phyloP scores from a whole-genome alignment of 2,797 vertebrate genomes.

The Rhyacichthys aspro region DNA sequence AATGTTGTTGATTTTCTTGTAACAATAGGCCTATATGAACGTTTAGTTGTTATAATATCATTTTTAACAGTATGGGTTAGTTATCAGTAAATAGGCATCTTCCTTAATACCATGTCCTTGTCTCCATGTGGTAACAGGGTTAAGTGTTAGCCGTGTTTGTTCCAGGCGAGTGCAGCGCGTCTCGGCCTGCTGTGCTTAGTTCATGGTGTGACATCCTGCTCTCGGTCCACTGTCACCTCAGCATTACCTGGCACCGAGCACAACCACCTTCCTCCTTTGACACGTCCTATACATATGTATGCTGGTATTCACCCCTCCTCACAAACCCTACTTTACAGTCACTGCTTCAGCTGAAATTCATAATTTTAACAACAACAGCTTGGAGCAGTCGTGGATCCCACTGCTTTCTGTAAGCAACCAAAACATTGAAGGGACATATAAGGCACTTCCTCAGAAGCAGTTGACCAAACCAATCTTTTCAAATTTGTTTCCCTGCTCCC shows the following conservation, averaged over 20 bases:
- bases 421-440: constrained; percentile 32
- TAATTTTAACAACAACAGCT: constrained; percentile 55
- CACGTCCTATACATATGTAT: constrained; percentile 16
- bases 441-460: constrained; percentile 39
- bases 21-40: too few relatives aligned
- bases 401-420: constrained; percentile 32
- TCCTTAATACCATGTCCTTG: constrained; percentile 28
- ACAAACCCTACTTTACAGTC: constrained; percentile 8
- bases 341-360: constrained; percentile 18
- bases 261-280: constrained; percentile 9
- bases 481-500: constrained; percentile 54
- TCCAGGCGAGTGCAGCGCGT: constrained; percentile 57
- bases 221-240: constrained; percentile 42
- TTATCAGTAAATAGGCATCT: constrained; percentile 4
- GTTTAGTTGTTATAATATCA: too few relatives aligned
- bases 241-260: constrained; percentile 40
- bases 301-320: constrained; percentile 12
- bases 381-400: constrained; percentile 28
- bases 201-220: constrained; percentile 46
- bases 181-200: constrained; percentile 50
- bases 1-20: too few relatives aligned
- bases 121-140: constrained; percentile 34
- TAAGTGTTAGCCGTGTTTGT: constrained; percentile 47
- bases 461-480: constrained; percentile 35
- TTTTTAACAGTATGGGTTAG: too few relatives aligned